Conservation (phyloP, 64 coral and sea anemone species). For the Dendronephthya gigantea region DNA sequence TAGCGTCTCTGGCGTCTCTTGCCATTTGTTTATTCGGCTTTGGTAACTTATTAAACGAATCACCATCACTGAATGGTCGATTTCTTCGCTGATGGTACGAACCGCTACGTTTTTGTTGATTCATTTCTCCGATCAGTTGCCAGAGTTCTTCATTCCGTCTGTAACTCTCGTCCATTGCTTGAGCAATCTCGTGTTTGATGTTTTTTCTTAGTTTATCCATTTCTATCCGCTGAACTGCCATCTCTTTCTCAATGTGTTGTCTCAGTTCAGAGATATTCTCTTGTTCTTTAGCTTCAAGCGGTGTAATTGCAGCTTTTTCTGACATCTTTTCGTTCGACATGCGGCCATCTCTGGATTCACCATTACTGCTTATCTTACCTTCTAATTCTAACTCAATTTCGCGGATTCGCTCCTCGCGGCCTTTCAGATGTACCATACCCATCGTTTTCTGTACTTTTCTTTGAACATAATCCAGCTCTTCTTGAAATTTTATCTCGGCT, state of each 20-base stretch:
- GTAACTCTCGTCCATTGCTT: background rate
- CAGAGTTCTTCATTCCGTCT: background rate
- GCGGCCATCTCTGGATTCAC: background rate
- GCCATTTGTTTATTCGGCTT: background rate
- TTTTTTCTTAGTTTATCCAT: background rate
- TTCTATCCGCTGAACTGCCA: background rate
- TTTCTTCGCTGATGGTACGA: background rate
- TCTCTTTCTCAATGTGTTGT: background rate
- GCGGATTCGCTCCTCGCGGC: background rate
- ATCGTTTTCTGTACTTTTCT: slow-evolving; percentile 8
- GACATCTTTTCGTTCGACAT: background rate
- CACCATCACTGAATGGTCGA: background rate
- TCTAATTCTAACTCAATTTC: slow-evolving; percentile 1
- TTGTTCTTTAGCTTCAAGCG: background rate
- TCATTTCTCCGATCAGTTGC: background rate
- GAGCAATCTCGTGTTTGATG: background rate
- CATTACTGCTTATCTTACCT: background rate
- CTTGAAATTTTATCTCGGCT: background rate
- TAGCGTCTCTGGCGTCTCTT: too few species aligned
- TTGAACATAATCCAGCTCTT: slow-evolving; percentile 3
- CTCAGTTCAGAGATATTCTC: background rate
- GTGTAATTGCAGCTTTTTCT: background rate
- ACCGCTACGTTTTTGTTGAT: background rate
- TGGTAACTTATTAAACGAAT: background rate
- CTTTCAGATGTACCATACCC: background rate